Base-by-base conservation (phyloP, 2,888 invertebrate species). In the Ommatoiulus sabulosus region DNA sequence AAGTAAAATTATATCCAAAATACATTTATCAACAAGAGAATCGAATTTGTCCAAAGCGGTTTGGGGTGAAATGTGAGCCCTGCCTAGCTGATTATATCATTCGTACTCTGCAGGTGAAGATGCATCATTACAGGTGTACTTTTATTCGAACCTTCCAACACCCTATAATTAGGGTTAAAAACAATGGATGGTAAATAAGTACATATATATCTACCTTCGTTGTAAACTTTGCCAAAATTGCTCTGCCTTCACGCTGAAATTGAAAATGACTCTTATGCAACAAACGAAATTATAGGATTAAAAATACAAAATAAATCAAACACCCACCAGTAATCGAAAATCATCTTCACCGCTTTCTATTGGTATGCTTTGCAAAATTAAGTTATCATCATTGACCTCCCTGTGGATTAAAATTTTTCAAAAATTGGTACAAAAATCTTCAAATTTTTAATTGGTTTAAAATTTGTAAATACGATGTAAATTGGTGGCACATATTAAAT, bases 371-470 rank as follows among this genome's bases (percentile, higher is more conserved):
- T 95, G 93, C 90, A 95, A 94, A 86, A 96, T 93, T 93, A 95
- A 94, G 92, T 96, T 96, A 92, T 96, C 96, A 91, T 96, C 96
- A 92, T 96, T 96, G 89, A 95, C 95, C 93, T 96, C 96, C 95
- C 95, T 95, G 92, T 87, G 93, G 89, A n/a, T n/a, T n/a, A 92
- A 89, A 90, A 84, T 12, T 35, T 35, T 7, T 63, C 8, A 57
- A 80, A 63, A 88, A 84, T n/a, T n/a, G n/a, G n/a, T n/a, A n/a
- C n/a, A n/a, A n/a, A n/a, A n/a, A n/a, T n/a, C n/a, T n/a, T n/a
- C n/a, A n/a, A n/a, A n/a, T n/a, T n/a, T n/a, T n/a, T n/a, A n/a
- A n/a, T n/a, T n/a, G n/a, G n/a, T 46, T 5, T 46, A 46, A 46
- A 46, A 46, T 87, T 57, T 80, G 44, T 8, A 86, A 87, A n/a